Evolutionary conservation across 2,797 vertebrate species (phyloP), one percentile per base, ranked within the genome.

Genomic region (Neopelma chrysocephalum): DNA sequence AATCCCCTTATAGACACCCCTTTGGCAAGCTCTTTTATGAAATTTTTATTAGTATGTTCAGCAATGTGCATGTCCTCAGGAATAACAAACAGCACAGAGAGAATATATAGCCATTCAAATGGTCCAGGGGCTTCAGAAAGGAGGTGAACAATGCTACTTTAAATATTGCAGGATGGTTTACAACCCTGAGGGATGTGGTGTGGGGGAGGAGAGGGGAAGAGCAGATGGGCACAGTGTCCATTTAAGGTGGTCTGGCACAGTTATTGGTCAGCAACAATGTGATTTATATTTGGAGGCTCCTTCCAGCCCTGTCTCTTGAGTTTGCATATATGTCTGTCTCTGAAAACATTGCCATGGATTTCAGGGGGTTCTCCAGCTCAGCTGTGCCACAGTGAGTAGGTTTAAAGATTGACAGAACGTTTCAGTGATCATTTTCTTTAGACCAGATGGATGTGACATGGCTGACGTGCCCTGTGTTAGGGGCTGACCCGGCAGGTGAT

Each of bases 21-120:
- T 94, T 94, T 93, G 96, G 94, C 94, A 96, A 94, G 84, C 89
- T 93, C 95, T 96, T 95, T 91, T 96, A 97, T 97, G 96, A 97
- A 97, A 96, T 96, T 96, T 97, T 97, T 97, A 97, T 97, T 96
- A 97, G 92, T 93, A 83, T 96, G 94, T 96, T 96, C 96, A 94
- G 94, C 95, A 93, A 94, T 94, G 96, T 96, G 94, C 91, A 91
- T 69, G 88, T 96, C 93, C 86, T 96, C 92, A 92, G 96, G 96
- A 97, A 97, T 97, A 97, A 95, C 95, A 96, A 96, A 94, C 94
- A 96, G 94, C 94, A 85, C 36, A 56, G 89, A 94, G 81, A 84
- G 94, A 91, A 95, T 96, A 96, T 94, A 93, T 92, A 94, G 93
- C 82, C 9, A 45, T 90, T 96, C 56, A 91, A 76, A 93, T 84